Evolutionary conservation across 2,113 vertebrate genomes (phyloP).

Genomic region (Gymnobelideus leadbeateri): DNA sequence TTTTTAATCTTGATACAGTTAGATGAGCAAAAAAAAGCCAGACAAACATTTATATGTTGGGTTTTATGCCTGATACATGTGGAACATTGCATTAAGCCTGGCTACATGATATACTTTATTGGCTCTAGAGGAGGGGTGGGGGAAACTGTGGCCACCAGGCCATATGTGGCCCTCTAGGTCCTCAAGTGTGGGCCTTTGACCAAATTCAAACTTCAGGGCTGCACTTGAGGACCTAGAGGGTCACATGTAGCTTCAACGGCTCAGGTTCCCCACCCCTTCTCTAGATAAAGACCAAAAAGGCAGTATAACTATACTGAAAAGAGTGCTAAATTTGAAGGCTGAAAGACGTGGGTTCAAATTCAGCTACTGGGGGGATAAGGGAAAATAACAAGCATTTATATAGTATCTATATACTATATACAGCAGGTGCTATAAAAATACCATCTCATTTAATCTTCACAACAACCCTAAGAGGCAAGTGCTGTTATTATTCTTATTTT

Average conservation of each 20-base stretch:
- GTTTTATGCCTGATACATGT: neutral
- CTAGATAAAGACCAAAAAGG: neutral
- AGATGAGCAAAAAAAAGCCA: neutral
- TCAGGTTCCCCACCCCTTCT: too few relatives aligned
- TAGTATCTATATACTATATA: neutral
- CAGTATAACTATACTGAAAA: neutral
- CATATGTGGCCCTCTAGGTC: too few relatives aligned
- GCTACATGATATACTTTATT: neutral
- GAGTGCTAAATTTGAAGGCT: neutral
- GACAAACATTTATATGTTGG: neutral
- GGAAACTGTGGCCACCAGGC: too few relatives aligned
- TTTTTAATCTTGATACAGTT: neutral
- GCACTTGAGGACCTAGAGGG: too few relatives aligned
- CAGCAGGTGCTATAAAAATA: neutral
- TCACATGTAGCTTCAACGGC: too few relatives aligned
- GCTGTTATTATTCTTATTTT: neutral
- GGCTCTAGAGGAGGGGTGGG: too few relatives aligned
- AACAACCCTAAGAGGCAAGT: neutral
- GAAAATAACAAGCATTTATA: neutral
- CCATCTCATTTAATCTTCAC: neutral
- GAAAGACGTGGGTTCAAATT: neutral
- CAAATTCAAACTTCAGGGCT: too few relatives aligned
- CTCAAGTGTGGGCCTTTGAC: too few relatives aligned
- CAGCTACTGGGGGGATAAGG: neutral
- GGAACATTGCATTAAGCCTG: neutral